Base-by-base conservation (phyloP, 1,140 invertebrate genomes). In the Ooceraea biroi region DNA sequence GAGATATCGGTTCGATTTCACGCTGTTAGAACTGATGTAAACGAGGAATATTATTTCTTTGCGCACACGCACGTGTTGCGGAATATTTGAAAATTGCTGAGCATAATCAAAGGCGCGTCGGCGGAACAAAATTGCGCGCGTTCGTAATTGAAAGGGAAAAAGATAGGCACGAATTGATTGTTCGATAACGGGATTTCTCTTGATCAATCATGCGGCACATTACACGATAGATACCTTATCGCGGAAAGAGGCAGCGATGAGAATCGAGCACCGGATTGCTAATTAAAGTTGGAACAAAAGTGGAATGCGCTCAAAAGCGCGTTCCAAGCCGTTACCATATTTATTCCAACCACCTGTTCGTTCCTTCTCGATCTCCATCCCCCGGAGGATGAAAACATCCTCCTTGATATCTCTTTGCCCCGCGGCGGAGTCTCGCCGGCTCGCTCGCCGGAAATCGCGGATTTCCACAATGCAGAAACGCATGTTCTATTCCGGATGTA, bases 261-360 rank as follows among this genome's bases (percentile, higher is more conserved):
- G 41, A 25, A 82, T 17, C 12, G 22, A 71, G 17, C 19, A 76
- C 50, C 3, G 14, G 36, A 36, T 7, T 11, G 17, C 10, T 60
- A 86, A 86, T 83, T 86, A 77, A 83, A 87, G 25, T 48, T 30
- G 30, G 36, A 57, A 14, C 72, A 57, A 61, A 74, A 72, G 22
- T 41, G 11, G 52, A 50, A 82, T 61, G 22, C 63, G 48, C n/a
- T 8, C 7, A 7, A 36, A 36, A 36, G n/a, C 27, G 22, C 14
- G 44, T 11, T 83, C 10, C 27, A 66, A 84, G n/a, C n/a, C 25
- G 55, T 72, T 69, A 66, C 30, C 48, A 50, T 66, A 58, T 88
- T 88, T 87, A 60, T 88, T 87, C 50, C 71, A 60, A 85, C 87
- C 87, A 88, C 82, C 85, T 85, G 87, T 87, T 87, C 72, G 52